Evolutionary conservation across 2,888 invertebrate species (phyloP), one percentile per base, ranked within the genome.

Genomic region (Drosophila leonis): DNA sequence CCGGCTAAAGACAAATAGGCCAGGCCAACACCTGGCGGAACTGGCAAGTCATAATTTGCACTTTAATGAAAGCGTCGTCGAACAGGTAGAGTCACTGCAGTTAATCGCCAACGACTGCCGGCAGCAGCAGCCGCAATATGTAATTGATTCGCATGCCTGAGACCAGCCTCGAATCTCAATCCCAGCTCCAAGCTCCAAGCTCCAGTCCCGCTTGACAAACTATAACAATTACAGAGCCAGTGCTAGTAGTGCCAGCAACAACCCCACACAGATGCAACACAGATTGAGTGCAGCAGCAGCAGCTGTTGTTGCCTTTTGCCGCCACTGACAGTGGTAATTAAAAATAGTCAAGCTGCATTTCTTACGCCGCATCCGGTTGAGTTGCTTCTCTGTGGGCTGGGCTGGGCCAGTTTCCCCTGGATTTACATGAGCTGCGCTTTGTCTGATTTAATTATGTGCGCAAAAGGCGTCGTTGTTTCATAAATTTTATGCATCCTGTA

Each of bases 41-140:
- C 91, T 91, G 85, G 82, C 90, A 85, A 90, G 79, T 86, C 91
- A 90, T 91, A 91, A 91, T 91, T 91, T 91, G 91, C 90, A 91
- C 90, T 91, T 90, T 90, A 92, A 91, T 90, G 90, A 90, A 90
- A 87, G 90, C 88, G 75, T 76, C 80, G 80, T 70, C 67, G 72
- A 80, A 83, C 75, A 83, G 84, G 83, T 82, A 84, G 82, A 86
- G 90, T 86, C 86, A 86, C 89, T 82, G 86, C 82, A 84, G 84
- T 86, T 86, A 86, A 86, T 86, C 86, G 90, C 78, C 85, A 65
- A 61, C 41, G 41, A 41, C 55, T 78, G 79, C 71, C 46, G 27
- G 46, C 59, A 35, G n/a, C n/a, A 57, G 57, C 56, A n/a, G 67
- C 64, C 49, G 81, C 67, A 83, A 85, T 85, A 80, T 84, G 88